phyloP scores from a whole-genome alignment of 1,140 invertebrate genomes.

The Zophobas morio region DNA sequence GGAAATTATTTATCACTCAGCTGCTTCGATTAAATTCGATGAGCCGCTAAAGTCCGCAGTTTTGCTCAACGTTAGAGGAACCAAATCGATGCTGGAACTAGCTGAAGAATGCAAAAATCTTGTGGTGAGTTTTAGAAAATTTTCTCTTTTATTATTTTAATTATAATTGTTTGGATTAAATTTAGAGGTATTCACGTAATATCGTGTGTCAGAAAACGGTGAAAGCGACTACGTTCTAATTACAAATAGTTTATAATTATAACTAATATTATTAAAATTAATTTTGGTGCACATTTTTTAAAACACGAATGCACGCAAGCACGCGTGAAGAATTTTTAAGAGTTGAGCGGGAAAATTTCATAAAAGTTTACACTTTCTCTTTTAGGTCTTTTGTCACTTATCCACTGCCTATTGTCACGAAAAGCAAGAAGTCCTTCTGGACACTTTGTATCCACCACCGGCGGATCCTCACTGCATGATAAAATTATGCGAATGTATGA shows the following conservation, averaged over 20 bases:
- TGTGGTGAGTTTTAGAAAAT: constrained; percentile 44
- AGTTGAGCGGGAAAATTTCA: too few relatives aligned
- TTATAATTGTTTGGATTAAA: too few relatives aligned
- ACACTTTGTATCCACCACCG: constrained; percentile 76
- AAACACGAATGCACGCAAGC: too few relatives aligned
- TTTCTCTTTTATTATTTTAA: too few relatives aligned
- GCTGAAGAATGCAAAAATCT: constrained; percentile 73
- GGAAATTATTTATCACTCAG: constrained; percentile 77
- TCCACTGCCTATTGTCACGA: constrained; percentile 80
- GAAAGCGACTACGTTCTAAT: too few relatives aligned
- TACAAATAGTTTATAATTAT: too few relatives aligned
- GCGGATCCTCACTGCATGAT: constrained; percentile 80
- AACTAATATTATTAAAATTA: too few relatives aligned
- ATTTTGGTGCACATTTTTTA: too few relatives aligned
- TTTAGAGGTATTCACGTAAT: too few relatives aligned
- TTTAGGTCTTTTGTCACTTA: constrained; percentile 70
- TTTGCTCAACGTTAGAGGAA: constrained; percentile 71
- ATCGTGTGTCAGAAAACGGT: too few relatives aligned
- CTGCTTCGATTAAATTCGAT: constrained; percentile 79
- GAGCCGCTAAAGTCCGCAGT: constrained; percentile 76
- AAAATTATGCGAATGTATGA: constrained; percentile 83
- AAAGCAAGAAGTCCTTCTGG: constrained; percentile 77
- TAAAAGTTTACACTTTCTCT: constrained; percentile 10
- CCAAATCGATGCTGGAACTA: constrained; percentile 76
- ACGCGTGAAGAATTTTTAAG: background rate